Percentiles rank a stretch among this genome's conserved stretches.
phyloP scores from a whole-genome alignment of 2,113 vertebrate species.

The Zingel zingel region DNA sequence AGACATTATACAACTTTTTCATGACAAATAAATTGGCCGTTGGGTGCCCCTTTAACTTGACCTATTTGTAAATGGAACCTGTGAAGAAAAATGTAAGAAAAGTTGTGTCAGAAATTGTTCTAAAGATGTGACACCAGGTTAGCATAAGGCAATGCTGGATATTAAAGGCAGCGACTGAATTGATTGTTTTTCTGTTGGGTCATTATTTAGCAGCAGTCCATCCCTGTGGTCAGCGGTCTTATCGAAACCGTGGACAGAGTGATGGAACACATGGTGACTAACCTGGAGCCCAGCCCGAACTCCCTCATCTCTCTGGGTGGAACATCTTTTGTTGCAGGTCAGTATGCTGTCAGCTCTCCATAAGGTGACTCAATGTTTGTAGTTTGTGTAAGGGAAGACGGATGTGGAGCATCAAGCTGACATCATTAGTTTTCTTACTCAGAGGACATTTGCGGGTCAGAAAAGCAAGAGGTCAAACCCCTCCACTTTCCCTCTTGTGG shows the following conservation, averaged over 20 bases:
- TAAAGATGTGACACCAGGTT: neutral
- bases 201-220: constrained; percentile 61
- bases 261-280: constrained; percentile 86
- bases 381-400: constrained; percentile 39
- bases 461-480: constrained; percentile 34
- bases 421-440: constrained; percentile 64
- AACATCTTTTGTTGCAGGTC: constrained; percentile 91
- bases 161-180: neutral
- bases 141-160: neutral
- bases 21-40: neutral
- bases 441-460: constrained; percentile 34
- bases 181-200: constrained; percentile 24
- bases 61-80: neutral
- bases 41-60: neutral
- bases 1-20: neutral
- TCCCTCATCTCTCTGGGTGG: constrained; percentile 84
- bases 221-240: constrained; percentile 82
- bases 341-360: constrained; percentile 52
- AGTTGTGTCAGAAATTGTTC: neutral
- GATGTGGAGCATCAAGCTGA: constrained; percentile 40
- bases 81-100: neutral
- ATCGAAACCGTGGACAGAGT: constrained; percentile 90
- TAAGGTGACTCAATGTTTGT: constrained; percentile 61
- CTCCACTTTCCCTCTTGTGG: constrained; percentile 18
- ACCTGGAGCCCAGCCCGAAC: constrained; percentile 71